Conservation (phyloP, 2,113 vertebrate genomes). For the Pavo muticus region DNA sequence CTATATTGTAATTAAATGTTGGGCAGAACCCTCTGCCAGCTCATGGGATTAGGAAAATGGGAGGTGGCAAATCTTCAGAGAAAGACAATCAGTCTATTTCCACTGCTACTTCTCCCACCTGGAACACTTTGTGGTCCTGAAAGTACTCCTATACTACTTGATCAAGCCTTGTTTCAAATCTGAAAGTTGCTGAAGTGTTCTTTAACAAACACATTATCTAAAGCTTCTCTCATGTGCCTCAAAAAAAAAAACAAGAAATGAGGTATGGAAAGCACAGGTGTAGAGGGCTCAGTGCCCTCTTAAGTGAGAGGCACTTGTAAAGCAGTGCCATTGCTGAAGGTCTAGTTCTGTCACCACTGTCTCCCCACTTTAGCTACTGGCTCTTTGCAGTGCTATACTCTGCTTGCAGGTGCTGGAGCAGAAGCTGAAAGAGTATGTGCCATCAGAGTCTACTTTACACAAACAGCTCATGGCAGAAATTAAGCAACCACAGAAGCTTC, state of each 20-base stretch:
- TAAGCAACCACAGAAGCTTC: not conserved
- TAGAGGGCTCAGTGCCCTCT: not conserved
- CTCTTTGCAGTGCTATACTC: not conserved
- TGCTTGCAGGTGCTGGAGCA: conserved; percentile 31
- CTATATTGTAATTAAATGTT: not conserved
- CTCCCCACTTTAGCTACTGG: not conserved
- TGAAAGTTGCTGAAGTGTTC: not conserved
- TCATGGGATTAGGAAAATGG: not conserved
- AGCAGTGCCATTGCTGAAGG: not conserved
- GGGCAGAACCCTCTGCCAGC: not conserved
- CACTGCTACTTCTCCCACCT: not conserved
- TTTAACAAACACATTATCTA: not conserved
- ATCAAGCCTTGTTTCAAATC: not conserved
- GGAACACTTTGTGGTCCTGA: not conserved
- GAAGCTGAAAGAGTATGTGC: conserved; percentile 8
- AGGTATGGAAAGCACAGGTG: not conserved
- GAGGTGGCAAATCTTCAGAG: not conserved
- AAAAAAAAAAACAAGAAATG: not conserved
- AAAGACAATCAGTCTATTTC: not conserved
- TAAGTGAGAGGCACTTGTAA: not conserved
- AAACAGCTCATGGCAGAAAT: conserved; percentile 47
- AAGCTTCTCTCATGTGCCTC: not conserved
- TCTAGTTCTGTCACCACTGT: not conserved
- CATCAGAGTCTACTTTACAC: not conserved
- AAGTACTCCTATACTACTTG: not conserved